Conservation (phyloP, 2,797 vertebrate species). For the Cacajao melanocephalus region DNA sequence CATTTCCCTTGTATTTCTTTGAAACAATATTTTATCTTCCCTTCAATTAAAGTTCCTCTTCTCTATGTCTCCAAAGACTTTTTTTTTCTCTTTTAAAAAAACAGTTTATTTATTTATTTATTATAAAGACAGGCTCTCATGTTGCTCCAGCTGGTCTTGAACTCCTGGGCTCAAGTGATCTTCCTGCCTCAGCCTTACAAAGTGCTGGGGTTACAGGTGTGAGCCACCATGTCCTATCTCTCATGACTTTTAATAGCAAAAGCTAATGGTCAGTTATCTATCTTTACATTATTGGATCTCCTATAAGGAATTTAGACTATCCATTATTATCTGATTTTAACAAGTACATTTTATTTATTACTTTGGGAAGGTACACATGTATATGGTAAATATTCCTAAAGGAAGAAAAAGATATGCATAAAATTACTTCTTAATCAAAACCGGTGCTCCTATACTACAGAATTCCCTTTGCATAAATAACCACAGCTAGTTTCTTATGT, state of each 20-base stretch:
- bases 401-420: not conserved
- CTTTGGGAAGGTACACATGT: not conserved
- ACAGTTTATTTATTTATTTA: too few relatives aligned
- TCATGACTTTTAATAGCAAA: not conserved
- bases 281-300: not conserved
- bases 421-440: not conserved
- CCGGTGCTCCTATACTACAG: fast-evolving
- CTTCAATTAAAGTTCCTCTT: not conserved
- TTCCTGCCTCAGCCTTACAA: too few relatives aligned
- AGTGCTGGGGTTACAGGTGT: too few relatives aligned
- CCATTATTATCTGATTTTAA: not conserved
- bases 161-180: too few relatives aligned
- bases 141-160: too few relatives aligned
- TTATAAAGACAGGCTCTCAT: too few relatives aligned
- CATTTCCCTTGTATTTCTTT: not conserved
- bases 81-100: too few relatives aligned
- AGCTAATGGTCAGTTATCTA: not conserved
- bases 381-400: not conserved
- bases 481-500: not conserved
- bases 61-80: not conserved
- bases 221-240: not conserved
- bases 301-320: not conserved
- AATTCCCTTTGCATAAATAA: not conserved
- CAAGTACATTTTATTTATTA: not conserved
- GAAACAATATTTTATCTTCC: not conserved